Evolutionary conservation across 1,140 invertebrate species (phyloP).

Genomic region (Asbolus verrucosus): DNA sequence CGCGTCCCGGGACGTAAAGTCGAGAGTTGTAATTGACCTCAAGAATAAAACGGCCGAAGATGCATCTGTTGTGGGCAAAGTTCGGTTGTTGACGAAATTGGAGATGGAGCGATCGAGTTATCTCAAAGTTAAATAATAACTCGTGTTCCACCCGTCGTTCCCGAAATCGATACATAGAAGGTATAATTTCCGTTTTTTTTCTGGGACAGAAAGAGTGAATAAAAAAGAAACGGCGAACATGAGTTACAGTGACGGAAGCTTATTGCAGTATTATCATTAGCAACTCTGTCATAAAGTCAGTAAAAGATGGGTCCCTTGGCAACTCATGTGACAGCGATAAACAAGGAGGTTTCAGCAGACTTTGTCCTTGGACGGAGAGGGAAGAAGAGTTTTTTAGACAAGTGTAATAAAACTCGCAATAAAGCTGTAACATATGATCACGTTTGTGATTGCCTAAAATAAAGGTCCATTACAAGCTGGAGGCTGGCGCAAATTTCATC

Average conservation of each 20-base stretch:
- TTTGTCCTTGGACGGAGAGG: neutral
- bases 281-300: constrained; percentile 26
- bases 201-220: neutral
- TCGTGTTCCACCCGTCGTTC: neutral
- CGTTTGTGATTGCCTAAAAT: constrained; percentile 26
- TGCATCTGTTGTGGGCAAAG: constrained; percentile 32
- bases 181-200: neutral
- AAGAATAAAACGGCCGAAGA: constrained; percentile 2
- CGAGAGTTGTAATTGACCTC: constrained; percentile 23
- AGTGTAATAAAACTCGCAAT: constrained; percentile 33
- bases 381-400: constrained; percentile 18
- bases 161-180: constrained; percentile 11
- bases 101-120: constrained; percentile 25
- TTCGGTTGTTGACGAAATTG: constrained; percentile 23
- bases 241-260: constrained; percentile 17
- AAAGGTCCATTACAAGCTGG: constrained; percentile 19
- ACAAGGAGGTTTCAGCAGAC: constrained; percentile 19
- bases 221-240: constrained; percentile 3
- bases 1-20: constrained; percentile 2
- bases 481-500: no score
- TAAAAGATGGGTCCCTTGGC: constrained; percentile 24
- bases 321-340: constrained; percentile 21
- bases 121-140: constrained; percentile 39
- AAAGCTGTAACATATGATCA: constrained; percentile 29
- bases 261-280: constrained; percentile 25